phyloP scores from a whole-genome alignment of 2,113 vertebrate genomes.

The Nestor notabilis region DNA sequence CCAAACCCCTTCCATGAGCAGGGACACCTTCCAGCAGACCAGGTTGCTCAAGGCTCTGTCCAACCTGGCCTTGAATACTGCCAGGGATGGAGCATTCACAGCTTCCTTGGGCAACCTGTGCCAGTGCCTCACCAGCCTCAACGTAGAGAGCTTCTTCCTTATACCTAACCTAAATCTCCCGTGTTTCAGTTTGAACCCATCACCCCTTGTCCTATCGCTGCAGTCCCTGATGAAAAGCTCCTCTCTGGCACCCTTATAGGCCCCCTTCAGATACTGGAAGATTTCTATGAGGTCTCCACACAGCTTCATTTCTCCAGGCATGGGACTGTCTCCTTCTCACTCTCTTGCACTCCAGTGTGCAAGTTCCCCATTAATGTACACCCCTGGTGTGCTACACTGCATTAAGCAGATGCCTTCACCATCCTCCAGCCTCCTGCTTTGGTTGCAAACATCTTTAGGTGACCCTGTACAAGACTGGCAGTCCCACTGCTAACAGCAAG shows the following conservation, averaged over 20 bases:
- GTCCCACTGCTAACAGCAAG: neutral
- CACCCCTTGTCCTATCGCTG: neutral
- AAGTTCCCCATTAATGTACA: fast-evolving
- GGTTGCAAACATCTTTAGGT: neutral
- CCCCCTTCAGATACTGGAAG: neutral
- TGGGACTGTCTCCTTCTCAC: neutral
- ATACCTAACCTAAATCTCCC: neutral
- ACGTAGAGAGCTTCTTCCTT: neutral
- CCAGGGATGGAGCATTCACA: neutral
- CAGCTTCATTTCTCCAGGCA: neutral
- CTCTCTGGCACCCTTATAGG: neutral
- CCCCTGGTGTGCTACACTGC: neutral
- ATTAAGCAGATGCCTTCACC: neutral
- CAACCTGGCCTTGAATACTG: neutral
- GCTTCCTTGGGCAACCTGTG: neutral
- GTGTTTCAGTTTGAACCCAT: neutral
- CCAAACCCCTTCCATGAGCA: neutral
- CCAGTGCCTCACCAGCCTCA: neutral
- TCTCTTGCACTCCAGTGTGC: neutral
- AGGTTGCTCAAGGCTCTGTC: neutral
- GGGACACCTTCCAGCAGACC: neutral
- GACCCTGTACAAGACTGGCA: neutral
- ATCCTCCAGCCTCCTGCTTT: neutral
- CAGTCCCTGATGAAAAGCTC: neutral
- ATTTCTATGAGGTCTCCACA: neutral